phyloP scores from a whole-genome alignment of 2,797 vertebrate genomes.

The Falco biarmicus region DNA sequence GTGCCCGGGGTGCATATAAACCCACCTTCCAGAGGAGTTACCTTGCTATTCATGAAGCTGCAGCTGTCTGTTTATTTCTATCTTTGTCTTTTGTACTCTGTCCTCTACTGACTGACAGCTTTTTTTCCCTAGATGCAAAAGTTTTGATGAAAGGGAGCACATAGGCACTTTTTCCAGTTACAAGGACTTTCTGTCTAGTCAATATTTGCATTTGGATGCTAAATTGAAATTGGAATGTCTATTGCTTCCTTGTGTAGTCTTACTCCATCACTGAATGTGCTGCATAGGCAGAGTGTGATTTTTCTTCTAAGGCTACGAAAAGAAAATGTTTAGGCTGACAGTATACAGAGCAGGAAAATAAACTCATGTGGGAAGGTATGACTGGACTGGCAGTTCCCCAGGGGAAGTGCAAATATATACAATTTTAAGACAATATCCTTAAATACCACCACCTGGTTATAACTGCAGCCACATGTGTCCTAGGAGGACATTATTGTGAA shows the following conservation, averaged over 20 bases:
- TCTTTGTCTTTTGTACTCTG: background rate
- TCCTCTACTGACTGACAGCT: background rate
- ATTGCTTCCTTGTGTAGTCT: background rate
- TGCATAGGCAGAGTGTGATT: background rate
- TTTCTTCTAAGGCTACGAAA: background rate
- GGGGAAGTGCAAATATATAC: background rate
- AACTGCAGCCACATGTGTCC: conserved; percentile 1
- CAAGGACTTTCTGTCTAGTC: background rate
- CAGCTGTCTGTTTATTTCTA: background rate
- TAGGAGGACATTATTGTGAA: conserved; percentile 1
- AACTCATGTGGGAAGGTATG: background rate
- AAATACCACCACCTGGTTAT: conserved; percentile 11
- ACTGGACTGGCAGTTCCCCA: background rate
- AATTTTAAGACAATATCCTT: background rate
- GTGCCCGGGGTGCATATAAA: background rate
- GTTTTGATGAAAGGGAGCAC: background rate
- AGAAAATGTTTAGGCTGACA: conserved; percentile 28
- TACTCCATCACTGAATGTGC: background rate
- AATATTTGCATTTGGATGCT: background rate
- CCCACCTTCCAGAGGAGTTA: background rate
- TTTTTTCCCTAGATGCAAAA: background rate
- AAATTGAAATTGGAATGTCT: background rate
- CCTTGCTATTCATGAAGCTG: background rate
- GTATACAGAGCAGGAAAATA: conserved; percentile 16
- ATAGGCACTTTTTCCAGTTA: background rate